phyloP scores from a whole-genome alignment of 1,140 invertebrate species.

The Geopemphigus sp. region DNA sequence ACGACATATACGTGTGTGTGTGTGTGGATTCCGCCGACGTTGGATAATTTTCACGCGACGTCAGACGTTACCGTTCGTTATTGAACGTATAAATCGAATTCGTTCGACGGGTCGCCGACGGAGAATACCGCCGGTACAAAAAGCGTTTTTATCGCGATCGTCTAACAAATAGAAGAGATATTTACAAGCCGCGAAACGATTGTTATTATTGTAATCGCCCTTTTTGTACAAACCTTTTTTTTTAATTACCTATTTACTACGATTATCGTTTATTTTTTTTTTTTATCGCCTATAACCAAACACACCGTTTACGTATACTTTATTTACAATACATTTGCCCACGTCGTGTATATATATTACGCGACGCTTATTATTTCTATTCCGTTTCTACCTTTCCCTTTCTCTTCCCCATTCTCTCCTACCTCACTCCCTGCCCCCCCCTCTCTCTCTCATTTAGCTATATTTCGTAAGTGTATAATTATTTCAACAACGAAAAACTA shows the following conservation, averaged over 20 bases:
- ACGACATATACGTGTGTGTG: no score
- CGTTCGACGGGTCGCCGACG: no score
- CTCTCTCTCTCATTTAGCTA: no score
- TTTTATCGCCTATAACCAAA: not conserved
- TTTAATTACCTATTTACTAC: slow-evolving; percentile 1
- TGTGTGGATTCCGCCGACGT: not conserved
- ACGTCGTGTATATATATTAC: not conserved
- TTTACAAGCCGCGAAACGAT: not conserved
- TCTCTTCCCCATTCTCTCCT: no score
- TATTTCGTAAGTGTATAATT: not conserved
- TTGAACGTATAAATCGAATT: no score
- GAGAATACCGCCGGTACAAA: no score
- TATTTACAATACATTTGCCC: not conserved
- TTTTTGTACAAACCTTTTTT: slow-evolving; percentile 18
- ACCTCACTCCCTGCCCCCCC: no score
- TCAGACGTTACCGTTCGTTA: no score
- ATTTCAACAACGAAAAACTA: not conserved
- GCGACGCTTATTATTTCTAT: slow-evolving; percentile 19
- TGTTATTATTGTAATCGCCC: no score
- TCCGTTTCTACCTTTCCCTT: no score
- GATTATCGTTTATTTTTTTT: not conserved
- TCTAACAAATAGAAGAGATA: not conserved
- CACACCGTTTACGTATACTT: not conserved
- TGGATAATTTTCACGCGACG: no score
- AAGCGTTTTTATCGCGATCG: no score